Evolutionary conservation across 2,797 vertebrate species (phyloP), one percentile per base, ranked within the genome.

Genomic region (Pseudochromis fuscus): DNA sequence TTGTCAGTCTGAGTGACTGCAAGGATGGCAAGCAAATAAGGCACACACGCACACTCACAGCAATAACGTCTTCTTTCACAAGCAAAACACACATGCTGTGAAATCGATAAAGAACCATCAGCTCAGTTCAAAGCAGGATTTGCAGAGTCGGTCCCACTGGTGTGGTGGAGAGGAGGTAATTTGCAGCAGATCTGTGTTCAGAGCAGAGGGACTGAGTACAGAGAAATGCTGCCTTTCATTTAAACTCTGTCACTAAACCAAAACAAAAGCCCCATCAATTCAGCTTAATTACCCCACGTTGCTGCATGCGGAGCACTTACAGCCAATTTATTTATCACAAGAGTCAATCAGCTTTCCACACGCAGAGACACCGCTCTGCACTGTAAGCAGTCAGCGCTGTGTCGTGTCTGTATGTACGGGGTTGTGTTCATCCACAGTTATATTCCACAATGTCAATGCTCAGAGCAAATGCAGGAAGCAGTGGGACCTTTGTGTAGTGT

Each of bases 181-280:
- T 71, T 75, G 77, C 27, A 10, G 67, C 61, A 77, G 80, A 77
- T 75, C 71, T 60, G 57, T 30, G 75, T 77, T 75, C 31, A 49
- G 77, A 61, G 46, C 52, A 24, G 56, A 70, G 38, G 49, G 70
- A 77, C 68, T 16, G 56, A 79, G 79, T 81, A 87, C 48, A 81
- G 75, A 75, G 80, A 70, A 69, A 77, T 50, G 40, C 15, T 68
- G 82, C 71, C 85, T 81, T 84, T 93, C 82, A 84, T 92, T 93
- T 88, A 88, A n/a, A 81, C 74, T 84, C 76, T 72, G 67, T 74
- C 61, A 72, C 81, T 66, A 80, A 81, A 89, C 62, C 76, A 85
- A 87, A 90, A 88, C 87, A 86, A 87, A 89, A 87, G 78, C 72
- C 66, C 63, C 75, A 84, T 89, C 81, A 84, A 88, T 91, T 87